These are phyloP conservation scores for Trichosurus vulpecula DNA, from an alignment of 2,797 vertebrate species.

Conservation along the genomic window DNA sequence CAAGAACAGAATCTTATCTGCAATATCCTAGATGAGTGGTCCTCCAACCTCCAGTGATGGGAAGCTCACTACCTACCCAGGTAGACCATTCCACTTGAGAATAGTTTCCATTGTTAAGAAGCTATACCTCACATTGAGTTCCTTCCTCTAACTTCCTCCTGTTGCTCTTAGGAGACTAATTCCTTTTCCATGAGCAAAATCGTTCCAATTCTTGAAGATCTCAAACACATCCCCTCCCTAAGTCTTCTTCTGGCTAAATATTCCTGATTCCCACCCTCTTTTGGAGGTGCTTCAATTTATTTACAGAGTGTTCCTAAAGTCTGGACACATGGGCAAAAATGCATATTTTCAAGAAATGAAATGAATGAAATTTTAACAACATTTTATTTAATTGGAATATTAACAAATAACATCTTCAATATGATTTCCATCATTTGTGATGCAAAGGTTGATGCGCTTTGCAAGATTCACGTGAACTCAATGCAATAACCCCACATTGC, in stretches of 20 bases:
- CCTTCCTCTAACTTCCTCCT: background rate
- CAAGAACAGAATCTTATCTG: background rate
- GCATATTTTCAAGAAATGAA: too few species aligned
- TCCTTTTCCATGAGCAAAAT: background rate
- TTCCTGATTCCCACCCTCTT: background rate
- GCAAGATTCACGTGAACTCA: too few species aligned
- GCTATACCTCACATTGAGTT: background rate
- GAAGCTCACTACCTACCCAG: background rate
- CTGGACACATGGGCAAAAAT: too few species aligned
- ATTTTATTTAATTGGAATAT: too few species aligned
- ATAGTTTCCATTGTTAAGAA: background rate
- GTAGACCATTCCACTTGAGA: background rate
- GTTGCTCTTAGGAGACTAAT: background rate
- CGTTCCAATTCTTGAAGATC: background rate
- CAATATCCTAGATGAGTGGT: background rate
- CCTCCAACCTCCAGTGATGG: background rate
- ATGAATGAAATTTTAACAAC: too few species aligned
- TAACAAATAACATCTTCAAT: too few species aligned
- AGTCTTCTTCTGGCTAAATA: background rate
- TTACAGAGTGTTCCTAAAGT: too few species aligned
- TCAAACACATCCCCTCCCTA: background rate
- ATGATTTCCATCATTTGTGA: too few species aligned
- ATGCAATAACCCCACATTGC: too few species aligned
- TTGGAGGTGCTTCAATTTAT: background rate
- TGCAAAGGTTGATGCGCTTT: too few species aligned